Evolutionary conservation across 2,797 vertebrate species (phyloP), one percentile per base, ranked within the genome.

Genomic region (Ispidina picta): DNA sequence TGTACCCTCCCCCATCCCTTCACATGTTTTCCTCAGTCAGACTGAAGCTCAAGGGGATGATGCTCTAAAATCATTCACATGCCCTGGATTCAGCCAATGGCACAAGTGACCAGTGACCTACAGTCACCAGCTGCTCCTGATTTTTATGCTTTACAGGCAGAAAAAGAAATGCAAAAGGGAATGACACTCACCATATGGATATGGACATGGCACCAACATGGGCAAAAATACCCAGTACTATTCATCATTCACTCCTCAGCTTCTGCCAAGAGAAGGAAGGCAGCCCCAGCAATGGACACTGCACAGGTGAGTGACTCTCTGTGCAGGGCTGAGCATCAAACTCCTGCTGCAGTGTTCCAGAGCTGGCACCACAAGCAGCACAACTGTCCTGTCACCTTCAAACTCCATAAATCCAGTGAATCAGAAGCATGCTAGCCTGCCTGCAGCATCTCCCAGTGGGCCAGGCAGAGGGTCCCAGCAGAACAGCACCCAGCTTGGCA

Each of bases 381-480:
- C 48, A 13, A 25, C 29, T 35, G 3, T 2, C 62, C 87, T 6
- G 55, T 1, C 55, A 20, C 79, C 41, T 21, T 9, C 3, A 7
- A 26, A 17, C 25, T 29, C 46, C 10, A 2, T 2, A 9, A 1
- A 39, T n/a, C 64, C 52, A 7, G 20, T 2, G 43, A 29, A 60
- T 23, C 8, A 3, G 29, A 4, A 0, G n/a, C 35, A 5, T 44
- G 41, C 8, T 9, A 6, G 10, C 35, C 70, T 11, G 26, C 6
- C 0, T 1, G 31, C 55, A 20, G 15, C 2, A 12, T 2, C 1
- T 11, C 17, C 60, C 41, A 4, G 0, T 0, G 9, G 41, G 49
- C 29, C 2, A 8, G 43, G 12, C 72, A 15, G 44, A 26, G 33
- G 31, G 29, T 19, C 16, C 1, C 8, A 9, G 22, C 68, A n/a